Conservation (phyloP, 1,140 invertebrate genomes). For the Drosophila teissieri region DNA sequence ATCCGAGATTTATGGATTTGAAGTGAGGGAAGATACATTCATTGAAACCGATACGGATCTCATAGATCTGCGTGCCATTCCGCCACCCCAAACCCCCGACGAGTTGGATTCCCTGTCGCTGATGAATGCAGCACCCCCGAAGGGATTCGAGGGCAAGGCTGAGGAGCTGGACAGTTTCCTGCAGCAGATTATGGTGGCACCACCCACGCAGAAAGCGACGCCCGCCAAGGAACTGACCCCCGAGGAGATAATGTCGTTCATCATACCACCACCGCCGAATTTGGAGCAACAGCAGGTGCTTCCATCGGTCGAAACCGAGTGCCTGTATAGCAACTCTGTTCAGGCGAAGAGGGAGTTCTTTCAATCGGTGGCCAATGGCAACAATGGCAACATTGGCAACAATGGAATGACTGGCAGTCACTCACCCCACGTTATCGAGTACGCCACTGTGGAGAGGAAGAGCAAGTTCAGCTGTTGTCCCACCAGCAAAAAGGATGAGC, state of each 20-base stretch:
- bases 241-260: conserved; percentile 91
- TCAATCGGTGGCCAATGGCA: conserved; percentile 64
- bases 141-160: conserved; percentile 87
- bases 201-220: conserved; percentile 89
- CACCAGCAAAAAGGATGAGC: conserved; percentile 85
- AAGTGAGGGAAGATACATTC: conserved; percentile 84
- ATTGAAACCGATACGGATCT: conserved; percentile 93
- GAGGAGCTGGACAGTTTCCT: conserved; percentile 91
- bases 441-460: conserved; percentile 88
- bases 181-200: conserved; percentile 92
- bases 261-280: conserved; percentile 91
- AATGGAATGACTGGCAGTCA: conserved; percentile 6
- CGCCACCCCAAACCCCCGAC: conserved; percentile 92
- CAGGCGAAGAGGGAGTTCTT: conserved; percentile 73
- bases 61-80: conserved; percentile 95
- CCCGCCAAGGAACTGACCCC: conserved; percentile 90
- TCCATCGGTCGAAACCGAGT: conserved; percentile 48
- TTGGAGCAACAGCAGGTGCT: conserved; percentile 61
- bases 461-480: conserved; percentile 89
- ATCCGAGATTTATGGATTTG: conserved; percentile 85
- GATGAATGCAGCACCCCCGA: conserved; percentile 89
- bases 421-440: conserved; percentile 87
- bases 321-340: conserved; percentile 77
- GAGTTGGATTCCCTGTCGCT: conserved; percentile 88
- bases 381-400: conserved; percentile 24